Conservation (phyloP, 2,797 vertebrate genomes). For the Chaetodon trifasciatus region DNA sequence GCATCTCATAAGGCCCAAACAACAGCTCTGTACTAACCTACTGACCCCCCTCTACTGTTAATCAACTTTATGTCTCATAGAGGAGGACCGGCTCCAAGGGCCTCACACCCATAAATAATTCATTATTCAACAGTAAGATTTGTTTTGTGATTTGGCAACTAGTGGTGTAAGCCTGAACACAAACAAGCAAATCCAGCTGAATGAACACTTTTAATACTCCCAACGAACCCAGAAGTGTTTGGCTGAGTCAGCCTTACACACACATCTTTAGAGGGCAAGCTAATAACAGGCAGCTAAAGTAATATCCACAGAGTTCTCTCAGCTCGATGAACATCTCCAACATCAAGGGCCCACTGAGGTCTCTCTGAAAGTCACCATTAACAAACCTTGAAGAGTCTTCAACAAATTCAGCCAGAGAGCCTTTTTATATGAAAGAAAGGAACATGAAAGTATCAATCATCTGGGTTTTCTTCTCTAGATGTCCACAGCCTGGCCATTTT, state of each 20-base stretch:
- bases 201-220: constrained; percentile 37
- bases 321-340: constrained; percentile 25
- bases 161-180: constrained; percentile 14
- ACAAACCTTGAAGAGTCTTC: neutral
- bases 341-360: neutral
- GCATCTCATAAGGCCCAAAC: constrained; percentile 20
- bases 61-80: constrained; percentile 41
- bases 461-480: neutral
- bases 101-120: constrained; percentile 50
- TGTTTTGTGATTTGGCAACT: constrained; percentile 32
- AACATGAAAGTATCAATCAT: neutral
- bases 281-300: constrained; percentile 35
- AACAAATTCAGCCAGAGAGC: neutral
- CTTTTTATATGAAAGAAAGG: neutral
- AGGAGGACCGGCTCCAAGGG: constrained; percentile 24
- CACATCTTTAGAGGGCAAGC: constrained; percentile 12
- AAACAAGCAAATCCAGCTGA: constrained; percentile 45
- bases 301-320: constrained; percentile 31
- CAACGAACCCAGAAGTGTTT: constrained; percentile 28
- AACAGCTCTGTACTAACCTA: constrained; percentile 22
- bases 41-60: constrained; percentile 31
- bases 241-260: constrained; percentile 43
- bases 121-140: constrained; percentile 41
- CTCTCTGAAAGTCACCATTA: neutral
- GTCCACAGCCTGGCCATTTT: neutral